Base-by-base conservation (phyloP, 2,797 vertebrate species). In the Urosaurus nigricauda region DNA sequence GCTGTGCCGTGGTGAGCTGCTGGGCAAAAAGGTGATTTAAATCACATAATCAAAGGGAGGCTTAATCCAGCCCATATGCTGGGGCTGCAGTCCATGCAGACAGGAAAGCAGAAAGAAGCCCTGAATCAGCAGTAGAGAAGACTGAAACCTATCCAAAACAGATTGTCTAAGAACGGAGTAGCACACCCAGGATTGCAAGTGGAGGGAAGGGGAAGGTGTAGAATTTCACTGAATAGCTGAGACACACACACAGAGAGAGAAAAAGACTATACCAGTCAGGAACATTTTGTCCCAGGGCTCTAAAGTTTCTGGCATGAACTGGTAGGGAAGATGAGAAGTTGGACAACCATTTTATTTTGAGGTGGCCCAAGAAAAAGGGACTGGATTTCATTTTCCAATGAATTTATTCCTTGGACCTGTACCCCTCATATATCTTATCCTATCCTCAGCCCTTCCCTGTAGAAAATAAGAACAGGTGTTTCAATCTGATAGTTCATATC, bases 1-100 rank as follows among this genome's bases (percentile, higher is more conserved):
- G 79, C 87, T 79, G 47, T 87, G 79, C 79, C 32, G 12, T 90
- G 92, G 89, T 77, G 90, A 90, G 63, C 78, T 93, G 51, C 83
- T 92, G 87, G 79, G 53, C 77, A 94, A 85, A 68, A 32, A 95
- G 87, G 65, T 86, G 32, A 94, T 94, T 95, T 93, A 94, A 92
- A 87, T 88, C 79, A 90, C 77, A 71, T 37, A 60, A 85, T 51
- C 73, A 93, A 91, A 77, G 74, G 40, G 89, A 94, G 86, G 75
- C 81, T 0, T 94, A 94, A 95, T 93, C 90, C 85, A 90, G 84
- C 73, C 86, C 87, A 84, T 89, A 88, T 92, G 89, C 88, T 79
- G 87, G 56, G 60, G 68, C 87, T 90, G 32, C 60, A 63, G 87
- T 82, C 65, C 70, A 37, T 89, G n/a, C 65, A 92, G 83, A 70